These are phyloP conservation scores for Drosophila navojoa DNA, from an alignment of 1,140 invertebrate species.

Conservation along the genomic window DNA sequence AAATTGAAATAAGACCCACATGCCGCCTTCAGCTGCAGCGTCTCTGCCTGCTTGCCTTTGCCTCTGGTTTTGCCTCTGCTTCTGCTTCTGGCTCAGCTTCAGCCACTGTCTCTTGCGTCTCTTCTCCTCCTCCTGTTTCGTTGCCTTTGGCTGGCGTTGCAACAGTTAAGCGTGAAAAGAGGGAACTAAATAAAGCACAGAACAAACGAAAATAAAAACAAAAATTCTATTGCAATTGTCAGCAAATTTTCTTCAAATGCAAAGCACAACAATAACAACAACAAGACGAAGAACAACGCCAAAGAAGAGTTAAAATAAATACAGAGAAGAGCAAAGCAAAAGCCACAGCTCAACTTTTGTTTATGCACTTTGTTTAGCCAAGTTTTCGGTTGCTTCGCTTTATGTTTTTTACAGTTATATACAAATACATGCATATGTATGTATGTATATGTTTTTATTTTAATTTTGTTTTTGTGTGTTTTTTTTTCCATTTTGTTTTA, in stretches of 20 bases:
- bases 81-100: background rate
- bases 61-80: background rate
- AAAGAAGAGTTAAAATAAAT: constrained; percentile 4
- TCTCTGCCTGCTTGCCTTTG: background rate
- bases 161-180: constrained; percentile 59
- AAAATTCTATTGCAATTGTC: constrained; percentile 76
- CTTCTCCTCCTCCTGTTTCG: background rate
- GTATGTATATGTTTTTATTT: no score
- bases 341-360: constrained; percentile 44
- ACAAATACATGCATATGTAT: background rate
- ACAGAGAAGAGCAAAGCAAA: constrained; percentile 10
- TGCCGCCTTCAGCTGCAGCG: constrained; percentile 43
- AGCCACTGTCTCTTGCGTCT: background rate
- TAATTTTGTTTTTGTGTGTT: constrained; percentile 7
- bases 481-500: constrained; percentile 7
- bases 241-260: constrained; percentile 77
- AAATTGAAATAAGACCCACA: constrained; percentile 81
- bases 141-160: constrained; percentile 14
- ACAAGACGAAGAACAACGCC: constrained; percentile 8
- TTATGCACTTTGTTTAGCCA: constrained; percentile 60
- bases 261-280: constrained; percentile 38
- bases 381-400: constrained; percentile 42
- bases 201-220: constrained; percentile 61
- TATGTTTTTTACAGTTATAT: constrained; percentile 32
- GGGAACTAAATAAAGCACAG: constrained; percentile 60